These are phyloP conservation scores for Colletes gigas DNA, from an alignment of 1,140 invertebrate genomes.

Conservation along the genomic window DNA sequence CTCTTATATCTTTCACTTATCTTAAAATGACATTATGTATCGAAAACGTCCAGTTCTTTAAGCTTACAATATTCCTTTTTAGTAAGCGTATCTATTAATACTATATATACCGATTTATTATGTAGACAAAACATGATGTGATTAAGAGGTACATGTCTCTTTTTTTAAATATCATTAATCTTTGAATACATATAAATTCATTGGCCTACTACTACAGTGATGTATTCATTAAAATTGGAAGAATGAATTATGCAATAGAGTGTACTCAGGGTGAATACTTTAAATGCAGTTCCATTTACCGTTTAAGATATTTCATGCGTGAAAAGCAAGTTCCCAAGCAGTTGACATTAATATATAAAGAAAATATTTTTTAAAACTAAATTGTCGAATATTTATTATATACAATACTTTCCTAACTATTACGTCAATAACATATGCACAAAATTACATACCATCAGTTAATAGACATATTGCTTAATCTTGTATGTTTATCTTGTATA, in stretches of 20 bases:
- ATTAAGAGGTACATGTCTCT: not conserved
- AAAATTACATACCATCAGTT: conserved; percentile 15
- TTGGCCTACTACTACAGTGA: conserved; percentile 48
- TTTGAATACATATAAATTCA: conserved; percentile 27
- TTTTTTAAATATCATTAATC: conserved; percentile 24
- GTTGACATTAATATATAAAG: conserved; percentile 24
- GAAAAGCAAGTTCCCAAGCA: conserved; percentile 18
- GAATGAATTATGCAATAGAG: conserved; percentile 34
- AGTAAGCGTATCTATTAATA: conserved; percentile 7
- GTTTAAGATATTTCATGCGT: conserved; percentile 41
- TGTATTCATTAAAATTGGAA: conserved; percentile 5
- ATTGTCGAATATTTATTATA: conserved; percentile 12
- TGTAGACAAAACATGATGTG: conserved; percentile 1
- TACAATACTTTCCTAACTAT: conserved; percentile 11
- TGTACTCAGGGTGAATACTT: conserved; percentile 51
- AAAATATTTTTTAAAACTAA: conserved; percentile 39
- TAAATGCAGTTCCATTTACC: conserved; percentile 40
- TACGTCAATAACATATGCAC: conserved; percentile 17
- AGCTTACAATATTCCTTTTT: conserved; percentile 11
- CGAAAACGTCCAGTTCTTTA: not conserved
- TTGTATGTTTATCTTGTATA: not conserved
- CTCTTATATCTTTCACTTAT: conserved; percentile 23
- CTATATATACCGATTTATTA: not conserved
- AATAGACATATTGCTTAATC: conserved; percentile 3
- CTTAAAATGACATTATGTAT: not conserved